Base-by-base conservation (phyloP, 2,113 vertebrate genomes). In the Herpetotheres cachinnans region DNA sequence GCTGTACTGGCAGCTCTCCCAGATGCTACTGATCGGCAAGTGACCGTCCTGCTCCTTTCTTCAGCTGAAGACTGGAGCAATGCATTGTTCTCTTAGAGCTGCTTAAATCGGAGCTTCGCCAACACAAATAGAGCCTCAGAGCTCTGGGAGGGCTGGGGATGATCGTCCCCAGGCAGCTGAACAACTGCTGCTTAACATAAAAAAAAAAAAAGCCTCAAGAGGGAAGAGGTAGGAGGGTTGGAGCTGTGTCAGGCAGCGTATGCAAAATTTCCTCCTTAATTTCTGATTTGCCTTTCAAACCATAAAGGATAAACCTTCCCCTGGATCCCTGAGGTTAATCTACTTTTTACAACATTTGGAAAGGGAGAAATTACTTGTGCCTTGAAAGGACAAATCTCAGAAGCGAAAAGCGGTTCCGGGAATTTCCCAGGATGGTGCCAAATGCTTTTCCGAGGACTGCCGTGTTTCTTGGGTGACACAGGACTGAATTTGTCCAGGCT, bases 61-160 rank as follows among this genome's bases (percentile, higher is more conserved):
- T 54, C n/a, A 46, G 40, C 58, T 11, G 30, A 62, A 74, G 25
- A 54, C 70, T 71, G n/a, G 17, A 79, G 42, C 54, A 10, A 22
- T 0, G 6, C 1, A 7, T 50, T 85, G 18, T 21, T 71, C 38
- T 34, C 1, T 0, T 20, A 30, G 16, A 83, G 50, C 50, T 18
- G 11, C 63, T 55, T 36, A 22, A 44, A 61, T 42, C 15, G 2
- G 49, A 63, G 72, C 54, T 62, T 56, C 6, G 3, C 29, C 58
- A 47, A 27, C 21, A 2, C 0, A 4, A 36, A 7, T 4, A 46
- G n/a, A 61, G 46, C 50, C 17, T 49, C 44, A 6, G 42, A 70
- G 50, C 66, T 59, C 46, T 8, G 30, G 14, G 59, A 34, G 38
- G 19, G 55, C 19, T 17, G 46, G 46, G 72, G 29, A 11, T 19